A percentile compares a stretch with the other conserved stretches of the same genome.
phyloP scores from a whole-genome alignment of 1,140 invertebrate species.

The Andricus grossulariae region DNA sequence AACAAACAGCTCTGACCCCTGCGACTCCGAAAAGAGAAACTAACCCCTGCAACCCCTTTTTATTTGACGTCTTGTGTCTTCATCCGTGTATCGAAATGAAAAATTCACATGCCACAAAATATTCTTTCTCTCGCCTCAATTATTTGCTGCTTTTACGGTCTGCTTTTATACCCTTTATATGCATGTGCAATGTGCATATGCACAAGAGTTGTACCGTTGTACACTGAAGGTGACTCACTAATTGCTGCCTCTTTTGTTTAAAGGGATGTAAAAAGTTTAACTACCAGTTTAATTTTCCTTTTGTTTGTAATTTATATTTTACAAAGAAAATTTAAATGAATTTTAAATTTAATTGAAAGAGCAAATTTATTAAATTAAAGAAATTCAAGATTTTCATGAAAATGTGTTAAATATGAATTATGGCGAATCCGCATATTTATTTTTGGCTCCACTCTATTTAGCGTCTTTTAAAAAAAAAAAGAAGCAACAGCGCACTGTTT shows the following conservation, averaged over 20 bases:
- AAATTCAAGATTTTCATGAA: too few relatives aligned
- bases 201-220: not conserved
- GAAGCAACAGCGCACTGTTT: too few relatives aligned
- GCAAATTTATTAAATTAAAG: not conserved
- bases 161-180: not conserved
- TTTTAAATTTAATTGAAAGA: not conserved
- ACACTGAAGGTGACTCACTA: conserved; percentile 2
- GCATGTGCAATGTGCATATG: not conserved
- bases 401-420: too few relatives aligned
- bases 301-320: not conserved
- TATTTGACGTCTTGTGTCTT: not conserved
- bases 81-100: not conserved
- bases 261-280: not conserved
- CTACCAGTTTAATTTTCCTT: not conserved
- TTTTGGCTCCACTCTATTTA: too few relatives aligned
- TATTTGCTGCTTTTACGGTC: not conserved
- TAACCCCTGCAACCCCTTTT: conserved; percentile 47
- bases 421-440: too few relatives aligned
- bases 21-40: conserved; percentile 45
- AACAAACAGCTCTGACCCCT: conserved; percentile 52
- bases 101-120: not conserved
- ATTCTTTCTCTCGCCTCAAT: not conserved
- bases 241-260: conserved; percentile 19
- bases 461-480: too few relatives aligned
- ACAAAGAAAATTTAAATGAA: not conserved